Evolutionary conservation across 1,140 invertebrate genomes (phyloP).

Genomic region (Andrena cerasifolii): DNA sequence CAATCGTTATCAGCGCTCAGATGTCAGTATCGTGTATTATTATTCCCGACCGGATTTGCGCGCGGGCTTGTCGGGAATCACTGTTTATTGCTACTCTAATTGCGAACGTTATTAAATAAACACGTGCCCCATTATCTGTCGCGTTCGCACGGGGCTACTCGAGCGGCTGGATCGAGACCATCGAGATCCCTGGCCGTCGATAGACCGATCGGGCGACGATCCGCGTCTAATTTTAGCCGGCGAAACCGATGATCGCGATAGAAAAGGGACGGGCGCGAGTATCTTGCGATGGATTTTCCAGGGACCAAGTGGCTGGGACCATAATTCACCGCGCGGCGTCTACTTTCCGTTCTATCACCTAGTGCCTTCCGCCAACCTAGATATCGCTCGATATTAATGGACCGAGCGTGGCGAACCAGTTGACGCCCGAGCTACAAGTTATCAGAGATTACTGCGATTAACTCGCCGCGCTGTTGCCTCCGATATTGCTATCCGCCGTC

Average conservation of each 20-base stretch:
- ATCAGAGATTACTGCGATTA: slow-evolving; percentile 44
- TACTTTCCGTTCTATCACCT: slow-evolving; percentile 29
- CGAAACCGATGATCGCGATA: neutral
- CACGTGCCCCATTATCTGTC: neutral
- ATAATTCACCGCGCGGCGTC: slow-evolving; percentile 22
- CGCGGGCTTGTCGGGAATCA: neutral
- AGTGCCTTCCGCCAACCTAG: slow-evolving; percentile 43
- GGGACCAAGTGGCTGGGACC: neutral
- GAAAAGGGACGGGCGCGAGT: neutral
- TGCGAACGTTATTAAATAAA: neutral
- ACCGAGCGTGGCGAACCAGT: slow-evolving; percentile 28
- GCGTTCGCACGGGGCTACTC: neutral
- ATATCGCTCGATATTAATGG: slow-evolving; percentile 60
- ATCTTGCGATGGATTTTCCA: slow-evolving; percentile 22
- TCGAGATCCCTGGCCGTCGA: neutral
- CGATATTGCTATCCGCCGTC: slow-evolving; percentile 21
- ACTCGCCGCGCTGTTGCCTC: slow-evolving; percentile 4
- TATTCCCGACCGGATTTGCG: too few relatives aligned
- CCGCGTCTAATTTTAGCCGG: neutral
- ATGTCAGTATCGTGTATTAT: too few relatives aligned
- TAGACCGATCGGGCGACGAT: neutral
- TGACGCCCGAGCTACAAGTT: slow-evolving; percentile 27
- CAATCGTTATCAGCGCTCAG: too few relatives aligned
- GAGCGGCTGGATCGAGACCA: neutral
- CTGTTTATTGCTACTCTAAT: neutral